These are phyloP conservation scores for Solea senegalensis DNA, from an alignment of 2,113 vertebrate genomes.

Conservation along the genomic window DNA sequence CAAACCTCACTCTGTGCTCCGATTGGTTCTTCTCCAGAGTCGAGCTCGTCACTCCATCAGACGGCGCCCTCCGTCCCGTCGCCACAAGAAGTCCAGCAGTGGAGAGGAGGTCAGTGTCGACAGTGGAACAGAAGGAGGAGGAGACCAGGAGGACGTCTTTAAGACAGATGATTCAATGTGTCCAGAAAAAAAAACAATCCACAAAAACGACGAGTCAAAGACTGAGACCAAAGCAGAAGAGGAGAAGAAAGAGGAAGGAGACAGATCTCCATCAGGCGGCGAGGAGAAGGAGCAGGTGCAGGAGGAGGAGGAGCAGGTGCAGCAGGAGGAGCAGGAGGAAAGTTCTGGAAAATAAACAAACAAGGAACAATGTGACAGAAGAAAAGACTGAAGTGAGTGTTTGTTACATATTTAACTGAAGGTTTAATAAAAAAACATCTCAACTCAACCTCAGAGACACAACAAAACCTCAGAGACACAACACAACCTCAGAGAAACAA, in stretches of 20 bases:
- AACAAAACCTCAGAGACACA: too few species aligned
- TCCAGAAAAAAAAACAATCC: not conserved
- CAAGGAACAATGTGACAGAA: not conserved
- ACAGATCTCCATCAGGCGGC: not conserved
- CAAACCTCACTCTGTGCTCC: not conserved
- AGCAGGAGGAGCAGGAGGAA: not conserved
- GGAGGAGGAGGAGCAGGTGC: not conserved
- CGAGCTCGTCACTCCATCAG: constrained; percentile 76
- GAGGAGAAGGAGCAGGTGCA: not conserved
- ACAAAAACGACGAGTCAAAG: constrained; percentile 5
- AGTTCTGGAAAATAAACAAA: not conserved
- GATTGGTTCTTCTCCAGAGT: constrained; percentile 52
- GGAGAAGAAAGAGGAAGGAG: not conserved
- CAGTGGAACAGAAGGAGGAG: not conserved
- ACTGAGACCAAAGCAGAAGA: not conserved
- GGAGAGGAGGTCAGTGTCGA: constrained; percentile 54
- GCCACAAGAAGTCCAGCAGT: constrained; percentile 67
- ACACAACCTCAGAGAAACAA: too few species aligned
- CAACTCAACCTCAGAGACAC: too few species aligned
- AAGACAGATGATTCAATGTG: not conserved
- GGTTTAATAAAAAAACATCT: too few species aligned
- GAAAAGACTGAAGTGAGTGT: constrained; percentile 1
- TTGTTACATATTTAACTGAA: too few species aligned
- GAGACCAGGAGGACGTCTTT: not conserved
- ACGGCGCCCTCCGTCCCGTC: constrained; percentile 78